Evolutionary conservation across 2,797 vertebrate genomes (phyloP).

Genomic region (Gila robusta): DNA sequence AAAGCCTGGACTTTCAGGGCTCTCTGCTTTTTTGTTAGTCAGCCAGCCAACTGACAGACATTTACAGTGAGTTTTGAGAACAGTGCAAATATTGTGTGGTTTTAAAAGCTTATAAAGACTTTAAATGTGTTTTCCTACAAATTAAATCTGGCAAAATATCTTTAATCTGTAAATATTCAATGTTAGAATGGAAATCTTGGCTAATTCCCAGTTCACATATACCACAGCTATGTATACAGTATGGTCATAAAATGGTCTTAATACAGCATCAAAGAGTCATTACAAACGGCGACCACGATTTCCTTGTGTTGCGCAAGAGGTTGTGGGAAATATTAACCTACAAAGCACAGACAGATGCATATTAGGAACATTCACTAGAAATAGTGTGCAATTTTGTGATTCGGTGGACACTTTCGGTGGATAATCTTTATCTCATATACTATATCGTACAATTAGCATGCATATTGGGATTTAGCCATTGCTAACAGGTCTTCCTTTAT

Average conservation of each 20-base stretch:
- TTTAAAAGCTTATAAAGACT: slow-evolving; percentile 7
- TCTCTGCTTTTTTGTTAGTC: slow-evolving; percentile 35
- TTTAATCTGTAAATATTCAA: slow-evolving; percentile 22
- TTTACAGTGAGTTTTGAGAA: slow-evolving; percentile 3
- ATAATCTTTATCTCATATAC: slow-evolving; percentile 1
- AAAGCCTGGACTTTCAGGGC: not conserved
- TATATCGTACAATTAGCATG: not conserved
- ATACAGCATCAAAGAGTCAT: slow-evolving; percentile 10
- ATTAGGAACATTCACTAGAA: not conserved
- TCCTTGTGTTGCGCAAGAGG: not conserved
- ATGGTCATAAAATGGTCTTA: slow-evolving; percentile 10
- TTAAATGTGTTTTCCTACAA: slow-evolving; percentile 13
- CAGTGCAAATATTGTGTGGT: not conserved
- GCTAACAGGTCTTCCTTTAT: slow-evolving; percentile 40
- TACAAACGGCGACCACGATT: not conserved
- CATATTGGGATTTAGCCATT: slow-evolving; percentile 29
- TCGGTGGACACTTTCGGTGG: not conserved
- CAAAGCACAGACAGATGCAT: slow-evolving; percentile 26
- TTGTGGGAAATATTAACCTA: not conserved
- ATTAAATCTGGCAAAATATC: slow-evolving; percentile 14
- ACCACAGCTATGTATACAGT: not conserved
- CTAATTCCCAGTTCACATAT: slow-evolving; percentile 28
- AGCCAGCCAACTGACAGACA: slow-evolving; percentile 46
- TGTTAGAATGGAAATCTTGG: slow-evolving; percentile 20
- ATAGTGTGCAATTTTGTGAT: slow-evolving; percentile 7